A percentile compares a stretch with the other conserved stretches of the same genome.
Conservation (phyloP, 2,888 invertebrate species). For the Catocala sponsa region DNA sequence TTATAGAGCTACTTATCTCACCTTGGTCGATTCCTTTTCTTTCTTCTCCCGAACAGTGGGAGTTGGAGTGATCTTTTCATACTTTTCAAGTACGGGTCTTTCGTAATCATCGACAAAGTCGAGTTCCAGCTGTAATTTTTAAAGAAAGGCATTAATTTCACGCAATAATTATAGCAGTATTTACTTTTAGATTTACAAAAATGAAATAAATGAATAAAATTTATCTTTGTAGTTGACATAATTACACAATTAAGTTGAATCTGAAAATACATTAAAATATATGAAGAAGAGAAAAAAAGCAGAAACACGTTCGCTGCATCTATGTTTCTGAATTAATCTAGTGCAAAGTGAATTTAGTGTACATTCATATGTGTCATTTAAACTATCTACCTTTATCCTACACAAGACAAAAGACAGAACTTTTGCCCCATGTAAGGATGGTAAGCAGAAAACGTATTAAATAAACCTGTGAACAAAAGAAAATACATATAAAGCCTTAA, state of each 20-base stretch:
- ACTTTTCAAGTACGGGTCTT: constrained; percentile 91
- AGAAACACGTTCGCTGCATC: background rate
- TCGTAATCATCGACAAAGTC: constrained; percentile 92
- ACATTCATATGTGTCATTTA: background rate
- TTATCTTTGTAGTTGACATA: too few relatives aligned
- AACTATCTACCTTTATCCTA: background rate
- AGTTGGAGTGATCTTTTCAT: constrained; percentile 88
- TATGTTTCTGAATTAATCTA: background rate
- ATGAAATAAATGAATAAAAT: too few relatives aligned
- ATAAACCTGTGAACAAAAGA: constrained; percentile 31
- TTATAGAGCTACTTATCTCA: constrained; percentile 41
- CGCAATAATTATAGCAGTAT: background rate
- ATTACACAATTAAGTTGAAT: background rate
- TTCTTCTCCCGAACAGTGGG: constrained; percentile 80
- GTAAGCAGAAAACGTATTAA: constrained; percentile 28
- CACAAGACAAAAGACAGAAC: background rate
- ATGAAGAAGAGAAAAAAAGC: background rate
- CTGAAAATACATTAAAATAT: background rate
- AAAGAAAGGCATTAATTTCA: constrained; percentile 24
- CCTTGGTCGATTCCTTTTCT: constrained; percentile 77
- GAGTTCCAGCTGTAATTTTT: constrained; percentile 74
- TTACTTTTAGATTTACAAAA: too few relatives aligned
- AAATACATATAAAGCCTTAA: constrained; percentile 56
- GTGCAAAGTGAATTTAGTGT: constrained; percentile 2
- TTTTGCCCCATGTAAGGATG: background rate